phyloP scores from a whole-genome alignment of 1,140 invertebrate genomes.

The Drosophila lacertosa region DNA sequence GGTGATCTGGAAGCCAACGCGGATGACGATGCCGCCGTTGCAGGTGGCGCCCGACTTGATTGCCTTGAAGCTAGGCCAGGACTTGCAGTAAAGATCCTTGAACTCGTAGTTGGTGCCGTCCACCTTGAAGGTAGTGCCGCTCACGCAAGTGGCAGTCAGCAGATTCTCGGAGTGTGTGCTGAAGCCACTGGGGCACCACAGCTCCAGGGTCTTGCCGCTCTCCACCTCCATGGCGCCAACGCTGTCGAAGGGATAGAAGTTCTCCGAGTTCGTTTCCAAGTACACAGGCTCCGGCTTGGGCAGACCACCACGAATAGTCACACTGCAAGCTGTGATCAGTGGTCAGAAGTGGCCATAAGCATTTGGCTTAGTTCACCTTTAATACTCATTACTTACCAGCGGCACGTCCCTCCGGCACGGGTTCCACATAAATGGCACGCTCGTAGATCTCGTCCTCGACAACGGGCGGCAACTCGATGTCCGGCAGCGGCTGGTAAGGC shows the following conservation, averaged over 20 bases:
- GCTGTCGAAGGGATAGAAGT: slow-evolving; percentile 68
- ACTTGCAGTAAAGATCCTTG: slow-evolving; percentile 76
- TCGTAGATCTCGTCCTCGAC: slow-evolving; percentile 39
- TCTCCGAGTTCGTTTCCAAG: slow-evolving; percentile 64
- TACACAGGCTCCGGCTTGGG: slow-evolving; percentile 72
- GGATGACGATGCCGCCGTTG: slow-evolving; percentile 69
- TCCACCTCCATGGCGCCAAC: slow-evolving; percentile 68
- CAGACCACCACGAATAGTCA: slow-evolving; percentile 71
- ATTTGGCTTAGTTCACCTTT: background rate
- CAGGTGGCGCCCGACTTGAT: slow-evolving; percentile 73
- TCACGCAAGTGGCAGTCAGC: slow-evolving; percentile 69
- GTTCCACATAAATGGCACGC: slow-evolving; percentile 39
- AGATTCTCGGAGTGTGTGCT: slow-evolving; percentile 47
- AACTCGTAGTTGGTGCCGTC: slow-evolving; percentile 60
- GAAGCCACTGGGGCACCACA: slow-evolving; percentile 73
- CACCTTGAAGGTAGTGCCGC: slow-evolving; percentile 70
- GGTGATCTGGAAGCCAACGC: slow-evolving; percentile 73
- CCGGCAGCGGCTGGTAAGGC: slow-evolving; percentile 36
- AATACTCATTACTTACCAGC: slow-evolving; percentile 37
- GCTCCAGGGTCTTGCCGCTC: slow-evolving; percentile 53
- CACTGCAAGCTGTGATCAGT: slow-evolving; percentile 53
- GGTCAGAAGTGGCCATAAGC: background rate
- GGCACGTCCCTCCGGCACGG: slow-evolving; percentile 42
- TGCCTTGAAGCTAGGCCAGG: slow-evolving; percentile 74
- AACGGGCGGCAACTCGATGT: slow-evolving; percentile 57